Conservation (phyloP, 2,113 vertebrate species). For the Heteronetta atricapilla region DNA sequence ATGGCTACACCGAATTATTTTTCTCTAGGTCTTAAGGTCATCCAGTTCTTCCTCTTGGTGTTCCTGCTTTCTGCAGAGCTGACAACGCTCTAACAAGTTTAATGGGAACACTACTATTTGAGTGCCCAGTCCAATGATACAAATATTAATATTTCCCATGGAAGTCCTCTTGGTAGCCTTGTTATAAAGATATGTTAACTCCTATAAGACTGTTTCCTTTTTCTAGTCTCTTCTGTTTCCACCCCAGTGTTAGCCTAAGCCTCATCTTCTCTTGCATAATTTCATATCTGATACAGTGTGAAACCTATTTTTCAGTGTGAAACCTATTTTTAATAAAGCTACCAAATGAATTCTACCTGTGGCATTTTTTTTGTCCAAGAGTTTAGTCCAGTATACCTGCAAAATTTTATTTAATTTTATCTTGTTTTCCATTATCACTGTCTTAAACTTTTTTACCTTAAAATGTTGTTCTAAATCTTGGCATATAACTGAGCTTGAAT, state of each 20-base stretch:
- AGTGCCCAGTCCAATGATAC: neutral
- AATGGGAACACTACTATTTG: neutral
- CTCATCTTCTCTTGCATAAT: neutral
- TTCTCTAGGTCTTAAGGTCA: neutral
- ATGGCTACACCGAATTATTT: neutral
- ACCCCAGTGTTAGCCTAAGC: neutral
- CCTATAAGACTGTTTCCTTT: neutral
- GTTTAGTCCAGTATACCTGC: neutral
- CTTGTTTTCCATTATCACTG: neutral
- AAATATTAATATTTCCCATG: neutral
- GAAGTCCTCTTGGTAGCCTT: neutral
- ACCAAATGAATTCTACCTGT: neutral
- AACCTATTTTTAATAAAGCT: neutral
- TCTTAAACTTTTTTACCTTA: neutral
- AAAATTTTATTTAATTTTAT: too few relatives aligned
- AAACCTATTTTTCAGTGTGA: neutral
- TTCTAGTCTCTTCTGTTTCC: neutral
- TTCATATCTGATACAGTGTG: neutral
- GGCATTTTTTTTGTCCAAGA: neutral
- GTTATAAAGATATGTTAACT: neutral
- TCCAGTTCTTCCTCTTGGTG: neutral
- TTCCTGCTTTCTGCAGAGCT: neutral
- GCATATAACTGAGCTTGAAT: neutral
- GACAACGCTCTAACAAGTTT: neutral
- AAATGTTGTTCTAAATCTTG: neutral